Evolutionary conservation across 2,888 invertebrate species (phyloP), one percentile per base, ranked within the genome.

Genomic region (Acleris cristana): DNA sequence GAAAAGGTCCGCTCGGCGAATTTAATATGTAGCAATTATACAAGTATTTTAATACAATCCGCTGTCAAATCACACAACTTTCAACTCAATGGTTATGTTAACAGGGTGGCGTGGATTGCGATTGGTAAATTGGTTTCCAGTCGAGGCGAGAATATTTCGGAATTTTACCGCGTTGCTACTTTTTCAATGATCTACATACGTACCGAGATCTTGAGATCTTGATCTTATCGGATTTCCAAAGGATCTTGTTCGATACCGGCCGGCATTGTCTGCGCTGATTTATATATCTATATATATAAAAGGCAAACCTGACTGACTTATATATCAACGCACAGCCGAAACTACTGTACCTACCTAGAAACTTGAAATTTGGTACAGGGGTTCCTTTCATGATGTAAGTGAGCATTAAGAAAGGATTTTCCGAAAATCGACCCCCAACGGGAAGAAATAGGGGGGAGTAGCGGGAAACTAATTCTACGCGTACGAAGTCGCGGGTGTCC

Each of bases 1-100:
- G 85, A 78, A 79, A 83, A 77, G 75, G 79, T 74, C 72, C 72
- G 73, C 79, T 76, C 74, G 19, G 75, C 78, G 69, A 80, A 82
- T 82, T 81, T 81, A 80, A 84, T 83, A 77, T 79, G 75, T 78
- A 80, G 78, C 83, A 82, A 84, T 84, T 83, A 81, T 75, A 76
- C 69, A 70, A 74, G 74, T 71, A 75, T 74, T 72, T 69, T 26
- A 65, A 54, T 66, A 57, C 69, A 59, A 69, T 63, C 69, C 61
- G 58, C 68, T 71, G 69, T 57, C 63, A 68, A 65, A 62, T 40
- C 55, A 59, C 62, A 58, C 59, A 69, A 71, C 55, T 26, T 49
- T 61, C 45, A n/a, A 60, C 65, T 64, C 57, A 65, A 68, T 56
- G 18, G 4, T 10, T 34, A n/a, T 49, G 49, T 57, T 57, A 14